Percentiles rank a stretch among this genome's conserved stretches.
Conservation (phyloP, 1,140 invertebrate species). For the Drosophila tsacasi region DNA sequence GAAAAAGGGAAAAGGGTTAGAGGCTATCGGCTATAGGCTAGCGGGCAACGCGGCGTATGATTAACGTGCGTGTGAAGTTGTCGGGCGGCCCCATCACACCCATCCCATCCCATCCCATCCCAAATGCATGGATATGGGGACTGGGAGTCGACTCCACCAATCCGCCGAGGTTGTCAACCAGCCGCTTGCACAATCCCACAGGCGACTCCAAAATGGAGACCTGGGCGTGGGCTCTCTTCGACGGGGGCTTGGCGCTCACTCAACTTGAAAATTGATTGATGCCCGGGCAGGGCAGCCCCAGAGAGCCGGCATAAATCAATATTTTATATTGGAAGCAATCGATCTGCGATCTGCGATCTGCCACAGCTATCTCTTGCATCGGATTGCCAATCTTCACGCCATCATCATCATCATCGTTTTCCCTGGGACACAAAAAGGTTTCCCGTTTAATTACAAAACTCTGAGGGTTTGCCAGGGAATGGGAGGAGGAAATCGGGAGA, state of each 20-base stretch:
- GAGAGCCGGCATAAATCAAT: constrained; percentile 55
- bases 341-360: constrained; percentile 17
- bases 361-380: constrained; percentile 1
- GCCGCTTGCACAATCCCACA: constrained; percentile 37
- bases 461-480: background rate
- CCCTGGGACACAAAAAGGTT: constrained; percentile 30
- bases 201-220: constrained; percentile 11
- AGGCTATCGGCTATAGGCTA: background rate
- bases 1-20: constrained; percentile 15
- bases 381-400: constrained; percentile 56
- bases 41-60: constrained; percentile 60
- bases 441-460: constrained; percentile 50
- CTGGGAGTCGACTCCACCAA: constrained; percentile 7
- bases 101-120: constrained; percentile 6
- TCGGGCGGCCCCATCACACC: constrained; percentile 53
- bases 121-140: background rate
- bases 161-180: constrained; percentile 45
- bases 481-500: background rate
- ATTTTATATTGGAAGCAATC: constrained; percentile 59
- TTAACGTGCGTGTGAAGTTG: constrained; percentile 75
- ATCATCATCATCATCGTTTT: constrained; percentile 44
- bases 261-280: constrained; percentile 76
- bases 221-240: constrained; percentile 44
- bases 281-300: constrained; percentile 38
- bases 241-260: constrained; percentile 60